Conservation (phyloP, 2,888 invertebrate genomes). For the Gymnocheta viridis region DNA sequence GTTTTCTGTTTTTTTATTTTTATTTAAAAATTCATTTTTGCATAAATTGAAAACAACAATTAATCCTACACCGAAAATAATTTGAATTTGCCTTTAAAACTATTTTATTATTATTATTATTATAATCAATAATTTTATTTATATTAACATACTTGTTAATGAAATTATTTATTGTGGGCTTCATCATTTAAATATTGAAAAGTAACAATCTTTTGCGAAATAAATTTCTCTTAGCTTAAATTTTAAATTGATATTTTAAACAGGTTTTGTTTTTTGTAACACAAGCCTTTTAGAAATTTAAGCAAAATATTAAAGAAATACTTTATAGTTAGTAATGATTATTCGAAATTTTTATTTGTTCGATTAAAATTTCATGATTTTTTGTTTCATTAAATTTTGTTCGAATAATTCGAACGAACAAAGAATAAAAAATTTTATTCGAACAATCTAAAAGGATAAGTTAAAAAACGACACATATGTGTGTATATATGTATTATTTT, state of each 20-base stretch:
- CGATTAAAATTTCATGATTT: too few relatives aligned
- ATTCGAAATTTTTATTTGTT: too few relatives aligned
- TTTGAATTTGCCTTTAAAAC: background rate
- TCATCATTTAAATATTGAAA: constrained; percentile 22
- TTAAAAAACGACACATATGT: too few relatives aligned
- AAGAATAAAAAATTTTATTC: too few relatives aligned
- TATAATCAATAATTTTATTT: constrained; percentile 12
- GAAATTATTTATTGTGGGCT: constrained; percentile 54
- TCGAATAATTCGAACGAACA: too few relatives aligned
- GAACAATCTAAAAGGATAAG: too few relatives aligned
- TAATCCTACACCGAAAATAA: constrained; percentile 57
- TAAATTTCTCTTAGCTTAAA: background rate
- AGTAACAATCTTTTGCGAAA: background rate
- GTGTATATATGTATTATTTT: too few relatives aligned
- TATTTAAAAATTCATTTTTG: background rate
- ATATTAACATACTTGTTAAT: constrained; percentile 39
- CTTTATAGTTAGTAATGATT: too few relatives aligned
- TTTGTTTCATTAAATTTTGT: too few relatives aligned
- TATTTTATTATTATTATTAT: constrained; percentile 12
- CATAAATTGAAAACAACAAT: constrained; percentile 7
- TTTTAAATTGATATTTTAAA: background rate
- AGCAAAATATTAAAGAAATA: too few relatives aligned
- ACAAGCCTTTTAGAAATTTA: background rate
- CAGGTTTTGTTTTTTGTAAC: background rate
- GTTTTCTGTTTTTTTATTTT: background rate